Evolutionary conservation across 1,140 invertebrate species (phyloP), one percentile per base, ranked within the genome.

Genomic region (Oreohelix idahoensis): DNA sequence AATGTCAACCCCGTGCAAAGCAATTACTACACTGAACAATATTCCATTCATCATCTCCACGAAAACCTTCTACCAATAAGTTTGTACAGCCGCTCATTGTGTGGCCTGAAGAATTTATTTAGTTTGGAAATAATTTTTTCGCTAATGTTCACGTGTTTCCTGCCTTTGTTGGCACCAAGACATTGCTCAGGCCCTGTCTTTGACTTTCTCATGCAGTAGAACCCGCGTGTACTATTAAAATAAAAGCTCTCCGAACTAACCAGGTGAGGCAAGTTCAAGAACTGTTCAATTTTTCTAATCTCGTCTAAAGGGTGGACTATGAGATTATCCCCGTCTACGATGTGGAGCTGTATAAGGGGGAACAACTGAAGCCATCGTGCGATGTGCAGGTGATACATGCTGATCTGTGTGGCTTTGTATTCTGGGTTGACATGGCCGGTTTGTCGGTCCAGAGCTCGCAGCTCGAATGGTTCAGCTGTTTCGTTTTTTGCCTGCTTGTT

Each of bases 141-240:
- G 86, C 96, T 94, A 84, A 98, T 96, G 82, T 95, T 94, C 1
- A 97, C 97, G 94, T 99, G 97, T 89, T 95, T 96, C 26, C 97
- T 93, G 11, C 97, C 97, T 93, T 99, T 98, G 23, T 96, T 97
- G 92, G 97, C 97, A 75, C 97, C 97, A 49, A 99, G 93, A 93
- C 97, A 98, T 70, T 81, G 82, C 58, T 89, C 86, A n/a, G 53
- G 53, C 51, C 85, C 83, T 17, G 63, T 85, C 42, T 83, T 83
- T n/a, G 86, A 87, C 36, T 85, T 86, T 36, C 89, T 88, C 87
- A 93, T 92, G 86, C 93, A 94, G 87, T 92, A 94, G 84, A 94
- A 94, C 42, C 93, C 93, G 73, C 93, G 89, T 2, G 90, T 92
- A 39, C 84, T 79, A 85, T 94, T 93, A 82, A 92, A 93, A 83